Conservation (phyloP, 2,888 invertebrate genomes). For the Melanargia galathea region DNA sequence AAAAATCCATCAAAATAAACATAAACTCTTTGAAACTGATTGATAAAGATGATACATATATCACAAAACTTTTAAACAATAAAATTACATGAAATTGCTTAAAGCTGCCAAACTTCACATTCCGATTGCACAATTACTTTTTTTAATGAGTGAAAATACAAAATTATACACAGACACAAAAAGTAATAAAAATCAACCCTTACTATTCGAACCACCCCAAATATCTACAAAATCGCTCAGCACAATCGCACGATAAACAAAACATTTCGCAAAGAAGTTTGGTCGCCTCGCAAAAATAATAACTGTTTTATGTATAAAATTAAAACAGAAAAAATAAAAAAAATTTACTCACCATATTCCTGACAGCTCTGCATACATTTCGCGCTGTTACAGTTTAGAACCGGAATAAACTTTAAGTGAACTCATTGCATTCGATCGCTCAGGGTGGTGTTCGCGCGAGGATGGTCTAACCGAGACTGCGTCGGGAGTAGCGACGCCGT, state of each 20-base stretch:
- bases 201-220: conserved; percentile 18
- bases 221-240: conserved; percentile 29
- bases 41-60: too few relatives aligned
- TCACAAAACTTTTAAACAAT: too few relatives aligned
- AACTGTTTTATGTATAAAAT: conserved; percentile 19
- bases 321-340: conserved; percentile 18
- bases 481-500: conserved; percentile 4
- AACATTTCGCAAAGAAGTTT: conserved; percentile 29
- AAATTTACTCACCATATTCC: conserved; percentile 35
- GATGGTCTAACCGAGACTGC: conserved; percentile 37
- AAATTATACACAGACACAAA: neutral
- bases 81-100: too few relatives aligned
- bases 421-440: conserved; percentile 35
- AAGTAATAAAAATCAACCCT: conserved; percentile 6
- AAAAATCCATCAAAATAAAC: too few relatives aligned
- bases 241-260: conserved; percentile 34
- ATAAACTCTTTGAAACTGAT: too few relatives aligned
- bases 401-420: conserved; percentile 38
- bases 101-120: too few relatives aligned
- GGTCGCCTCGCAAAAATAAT: conserved; percentile 32
- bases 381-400: conserved; percentile 31
- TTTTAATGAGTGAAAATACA: neutral
- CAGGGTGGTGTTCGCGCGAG: conserved; percentile 10
- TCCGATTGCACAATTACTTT: neutral
- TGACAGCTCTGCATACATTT: conserved; percentile 32